Percentiles rank a stretch among this genome's conserved stretches.
phyloP scores from a whole-genome alignment of 2,888 invertebrate species.

The Agonum fuliginosum region DNA sequence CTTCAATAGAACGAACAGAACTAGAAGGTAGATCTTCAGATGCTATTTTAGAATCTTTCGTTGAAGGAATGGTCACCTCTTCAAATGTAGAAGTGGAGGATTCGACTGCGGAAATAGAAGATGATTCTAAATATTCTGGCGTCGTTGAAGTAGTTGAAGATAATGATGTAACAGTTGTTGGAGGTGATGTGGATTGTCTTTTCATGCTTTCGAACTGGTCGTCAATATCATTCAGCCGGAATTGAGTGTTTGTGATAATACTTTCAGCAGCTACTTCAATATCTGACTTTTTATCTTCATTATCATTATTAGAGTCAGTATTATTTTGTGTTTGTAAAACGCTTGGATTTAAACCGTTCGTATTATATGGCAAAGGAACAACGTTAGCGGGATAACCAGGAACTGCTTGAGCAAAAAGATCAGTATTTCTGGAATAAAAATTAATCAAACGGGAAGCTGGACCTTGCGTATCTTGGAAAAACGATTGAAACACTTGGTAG shows the following conservation, averaged over 20 bases:
- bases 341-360: not conserved
- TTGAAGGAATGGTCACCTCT: too few species aligned
- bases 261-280: constrained; percentile 60
- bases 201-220: constrained; percentile 12
- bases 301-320: constrained; percentile 25
- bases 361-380: constrained; percentile 48
- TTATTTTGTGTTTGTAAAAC: not conserved
- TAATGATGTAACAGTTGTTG: constrained; percentile 4
- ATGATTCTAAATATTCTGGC: not conserved
- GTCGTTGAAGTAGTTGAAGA: not conserved
- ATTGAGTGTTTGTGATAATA: constrained; percentile 57
- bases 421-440: constrained; percentile 60
- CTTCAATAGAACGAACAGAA: too few species aligned
- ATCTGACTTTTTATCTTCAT: constrained; percentile 35
- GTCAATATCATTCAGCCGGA: constrained; percentile 52
- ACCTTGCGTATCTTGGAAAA: constrained; percentile 58
- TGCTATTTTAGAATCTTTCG: too few species aligned
- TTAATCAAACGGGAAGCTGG: constrained; percentile 59
- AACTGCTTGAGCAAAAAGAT: constrained; percentile 42
- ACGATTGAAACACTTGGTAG: constrained; percentile 36
- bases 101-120: too few species aligned
- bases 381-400: constrained; percentile 60
- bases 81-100: too few species aligned
- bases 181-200: constrained; percentile 13
- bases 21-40: too few species aligned